Evolutionary conservation across 1,140 invertebrate species (phyloP).

Genomic region (Charaxes varanes): DNA sequence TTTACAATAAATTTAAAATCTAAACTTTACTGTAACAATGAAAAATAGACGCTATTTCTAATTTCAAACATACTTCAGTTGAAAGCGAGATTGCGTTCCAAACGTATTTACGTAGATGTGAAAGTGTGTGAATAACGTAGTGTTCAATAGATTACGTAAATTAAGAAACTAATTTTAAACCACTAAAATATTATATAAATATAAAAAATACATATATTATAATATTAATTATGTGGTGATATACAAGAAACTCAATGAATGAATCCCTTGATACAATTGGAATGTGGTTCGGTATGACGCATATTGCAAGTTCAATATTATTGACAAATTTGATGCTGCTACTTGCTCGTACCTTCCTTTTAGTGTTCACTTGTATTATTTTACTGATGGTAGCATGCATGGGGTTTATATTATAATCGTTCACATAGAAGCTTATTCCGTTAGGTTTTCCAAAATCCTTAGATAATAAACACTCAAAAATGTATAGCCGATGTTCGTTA

Average conservation of each 20-base stretch:
- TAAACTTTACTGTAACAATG: no score
- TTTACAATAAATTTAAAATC: no score
- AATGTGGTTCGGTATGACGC: constrained; percentile 70
- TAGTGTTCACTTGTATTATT: constrained; percentile 63
- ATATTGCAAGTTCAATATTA: constrained; percentile 69
- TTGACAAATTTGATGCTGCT: constrained; percentile 66
- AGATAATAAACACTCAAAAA: constrained; percentile 66
- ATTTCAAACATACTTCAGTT: no score
- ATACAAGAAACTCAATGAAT: constrained; percentile 75
- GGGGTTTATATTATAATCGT: constrained; percentile 65
- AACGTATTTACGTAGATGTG: no score
- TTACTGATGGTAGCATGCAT: constrained; percentile 71
- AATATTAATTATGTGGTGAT: constrained; percentile 74
- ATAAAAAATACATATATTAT: no score
- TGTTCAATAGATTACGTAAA: no score
- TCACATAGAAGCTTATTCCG: constrained; percentile 72
- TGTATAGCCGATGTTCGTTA: constrained; percentile 57
- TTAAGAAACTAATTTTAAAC: no score
- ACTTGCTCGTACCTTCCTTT: constrained; percentile 36
- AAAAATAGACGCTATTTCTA: no score
- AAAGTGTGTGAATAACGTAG: no score
- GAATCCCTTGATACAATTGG: constrained; percentile 67
- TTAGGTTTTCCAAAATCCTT: constrained; percentile 66
- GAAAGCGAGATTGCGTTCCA: no score
- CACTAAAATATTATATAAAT: no score